phyloP scores from a whole-genome alignment of 92 coral and sea anemone species.

The Diadumene lineata region DNA sequence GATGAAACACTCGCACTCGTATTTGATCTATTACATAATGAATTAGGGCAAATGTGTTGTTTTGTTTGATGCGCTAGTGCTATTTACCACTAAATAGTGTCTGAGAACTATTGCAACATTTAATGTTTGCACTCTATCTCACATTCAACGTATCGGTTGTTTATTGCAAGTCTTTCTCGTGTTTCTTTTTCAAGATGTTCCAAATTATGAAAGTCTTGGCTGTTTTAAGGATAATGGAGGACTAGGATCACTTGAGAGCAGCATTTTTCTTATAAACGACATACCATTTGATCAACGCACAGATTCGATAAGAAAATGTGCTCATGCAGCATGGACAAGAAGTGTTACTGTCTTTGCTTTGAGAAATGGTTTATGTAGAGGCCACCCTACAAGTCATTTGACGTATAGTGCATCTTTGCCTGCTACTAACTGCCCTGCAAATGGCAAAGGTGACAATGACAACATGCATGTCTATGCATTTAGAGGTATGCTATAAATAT shows the following conservation, averaged over 20 bases:
- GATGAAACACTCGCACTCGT: no score
- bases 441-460: conserved; percentile 1
- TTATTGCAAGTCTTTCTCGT: no score
- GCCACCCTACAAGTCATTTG: neutral
- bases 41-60: no score
- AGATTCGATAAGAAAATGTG: conserved; percentile 22
- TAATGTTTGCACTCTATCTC: no score
- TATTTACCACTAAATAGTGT: no score
- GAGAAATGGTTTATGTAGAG: conserved; percentile 15
- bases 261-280: neutral
- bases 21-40: no score
- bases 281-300: neutral
- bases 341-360: conserved; percentile 16
- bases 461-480: neutral
- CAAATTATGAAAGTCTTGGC: neutral
- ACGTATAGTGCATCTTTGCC: neutral
- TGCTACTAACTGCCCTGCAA: neutral
- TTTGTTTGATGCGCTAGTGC: no score
- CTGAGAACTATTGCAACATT: no score
- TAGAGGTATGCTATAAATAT: neutral
- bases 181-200: no score
- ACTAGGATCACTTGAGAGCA: neutral
- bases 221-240: neutral
- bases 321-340: neutral
- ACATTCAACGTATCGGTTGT: no score